Percentiles rank a stretch among this genome's conserved stretches.
phyloP scores from a whole-genome alignment of 2,797 vertebrate species.

The Oreochromis mossambicus region DNA sequence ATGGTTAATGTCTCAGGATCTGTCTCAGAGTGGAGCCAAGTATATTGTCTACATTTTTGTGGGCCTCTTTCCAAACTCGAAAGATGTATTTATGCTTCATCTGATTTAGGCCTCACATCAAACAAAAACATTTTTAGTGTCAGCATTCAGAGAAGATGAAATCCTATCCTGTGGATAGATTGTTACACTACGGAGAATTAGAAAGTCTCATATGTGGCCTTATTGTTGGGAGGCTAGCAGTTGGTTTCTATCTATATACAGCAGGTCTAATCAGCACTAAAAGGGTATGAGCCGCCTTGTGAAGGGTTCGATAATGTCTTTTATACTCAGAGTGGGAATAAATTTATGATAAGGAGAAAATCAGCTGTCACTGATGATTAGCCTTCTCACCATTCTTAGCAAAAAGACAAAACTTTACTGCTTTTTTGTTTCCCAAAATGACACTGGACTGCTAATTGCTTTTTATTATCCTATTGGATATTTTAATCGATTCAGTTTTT shows the following conservation, averaged over 20 bases:
- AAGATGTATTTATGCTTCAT: neutral
- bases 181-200: neutral
- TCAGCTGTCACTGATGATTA: neutral
- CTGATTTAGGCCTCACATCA: neutral
- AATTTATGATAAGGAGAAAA: neutral
- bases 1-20: neutral
- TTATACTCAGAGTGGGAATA: neutral
- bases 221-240: neutral
- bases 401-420: neutral
- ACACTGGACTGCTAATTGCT: neutral
- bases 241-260: neutral
- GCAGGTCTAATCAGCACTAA: neutral
- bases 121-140: neutral
- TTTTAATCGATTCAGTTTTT: neutral
- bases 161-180: neutral
- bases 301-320: neutral
- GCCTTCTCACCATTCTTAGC: no score
- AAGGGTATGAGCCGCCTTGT: neutral
- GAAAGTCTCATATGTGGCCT: neutral
- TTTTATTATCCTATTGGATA: neutral
- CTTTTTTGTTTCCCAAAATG: neutral
- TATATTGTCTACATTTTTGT: rapidly evolving
- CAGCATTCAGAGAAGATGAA: rapidly evolving
- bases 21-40: neutral
- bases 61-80: neutral